These are phyloP conservation scores for Alca torda DNA, from an alignment of 2,797 vertebrate species.

Conservation along the genomic window DNA sequence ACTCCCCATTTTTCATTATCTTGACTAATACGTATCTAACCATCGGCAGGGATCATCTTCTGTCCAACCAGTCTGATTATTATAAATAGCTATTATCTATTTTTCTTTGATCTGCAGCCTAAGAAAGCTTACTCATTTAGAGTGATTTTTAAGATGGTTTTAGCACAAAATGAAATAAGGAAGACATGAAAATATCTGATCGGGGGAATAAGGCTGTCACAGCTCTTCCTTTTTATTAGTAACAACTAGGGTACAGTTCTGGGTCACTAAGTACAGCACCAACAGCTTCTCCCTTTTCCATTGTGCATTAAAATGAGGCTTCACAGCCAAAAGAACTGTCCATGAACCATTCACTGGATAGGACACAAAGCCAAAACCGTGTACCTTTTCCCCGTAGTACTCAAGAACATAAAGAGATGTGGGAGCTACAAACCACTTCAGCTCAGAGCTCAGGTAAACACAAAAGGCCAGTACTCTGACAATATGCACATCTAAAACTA, in stretches of 20 bases:
- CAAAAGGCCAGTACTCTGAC: not conserved
- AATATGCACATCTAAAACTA: not conserved
- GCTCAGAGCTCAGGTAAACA: not conserved
- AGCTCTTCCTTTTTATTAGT: constrained; percentile 1
- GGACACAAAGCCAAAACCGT: not conserved
- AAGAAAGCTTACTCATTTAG: not conserved
- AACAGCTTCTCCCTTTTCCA: not conserved
- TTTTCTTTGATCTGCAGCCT: not conserved
- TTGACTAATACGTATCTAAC: not conserved
- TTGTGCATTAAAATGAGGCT: not conserved
- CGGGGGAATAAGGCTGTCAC: not conserved
- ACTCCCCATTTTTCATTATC: not conserved
- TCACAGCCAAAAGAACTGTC: not conserved
- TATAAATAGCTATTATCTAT: not conserved
- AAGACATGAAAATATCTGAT: not conserved
- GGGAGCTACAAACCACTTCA: not conserved
- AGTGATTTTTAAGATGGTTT: not conserved
- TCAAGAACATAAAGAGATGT: not conserved
- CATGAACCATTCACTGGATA: not conserved
- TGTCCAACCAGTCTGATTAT: not conserved
- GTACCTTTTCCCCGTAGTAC: not conserved
- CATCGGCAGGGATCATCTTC: not conserved
- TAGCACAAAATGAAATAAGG: not conserved
- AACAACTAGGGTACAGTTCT: not conserved
- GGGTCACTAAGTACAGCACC: not conserved